Conservation (phyloP, 2,888 invertebrate species). For the Acholoe squamosa region DNA sequence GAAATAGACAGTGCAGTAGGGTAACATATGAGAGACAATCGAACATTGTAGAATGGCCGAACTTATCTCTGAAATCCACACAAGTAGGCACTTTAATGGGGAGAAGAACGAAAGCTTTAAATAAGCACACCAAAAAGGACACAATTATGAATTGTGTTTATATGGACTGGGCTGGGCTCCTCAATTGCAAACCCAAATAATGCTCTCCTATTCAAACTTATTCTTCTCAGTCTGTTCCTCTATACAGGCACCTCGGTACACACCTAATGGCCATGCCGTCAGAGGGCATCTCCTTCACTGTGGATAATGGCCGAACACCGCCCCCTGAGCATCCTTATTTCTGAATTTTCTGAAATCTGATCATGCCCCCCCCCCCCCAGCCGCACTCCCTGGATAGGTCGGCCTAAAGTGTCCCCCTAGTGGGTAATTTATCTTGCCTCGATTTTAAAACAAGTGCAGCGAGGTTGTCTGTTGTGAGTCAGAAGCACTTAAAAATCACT, state of each 20-base stretch:
- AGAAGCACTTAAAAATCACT: too few relatives aligned
- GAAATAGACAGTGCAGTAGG: too few relatives aligned
- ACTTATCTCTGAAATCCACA: background rate
- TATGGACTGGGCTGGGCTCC: too few relatives aligned
- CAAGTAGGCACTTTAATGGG: background rate
- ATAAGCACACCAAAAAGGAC: too few relatives aligned
- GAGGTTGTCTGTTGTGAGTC: too few relatives aligned
- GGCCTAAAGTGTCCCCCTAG: background rate
- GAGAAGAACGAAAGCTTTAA: background rate
- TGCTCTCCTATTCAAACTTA: too few relatives aligned
- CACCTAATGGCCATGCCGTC: background rate
- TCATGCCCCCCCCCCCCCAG: background rate
- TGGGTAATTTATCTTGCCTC: background rate
- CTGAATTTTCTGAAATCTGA: conserved; percentile 27
- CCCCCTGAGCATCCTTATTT: background rate
- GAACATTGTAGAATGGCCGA: background rate
- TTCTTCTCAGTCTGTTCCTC: too few relatives aligned
- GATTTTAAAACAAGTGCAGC: background rate
- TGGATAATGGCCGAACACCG: background rate
- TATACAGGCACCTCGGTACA: too few relatives aligned
- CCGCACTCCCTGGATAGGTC: background rate
- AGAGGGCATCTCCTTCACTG: background rate
- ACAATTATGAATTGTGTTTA: too few relatives aligned
- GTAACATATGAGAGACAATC: too few relatives aligned
- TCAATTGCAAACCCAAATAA: too few relatives aligned